Percentiles rank a stretch among this genome's conserved stretches.
These are phyloP conservation scores for Cyphomyrus plagiostoma DNA, from an alignment of 2,113 vertebrate species.

Conservation along the genomic window DNA sequence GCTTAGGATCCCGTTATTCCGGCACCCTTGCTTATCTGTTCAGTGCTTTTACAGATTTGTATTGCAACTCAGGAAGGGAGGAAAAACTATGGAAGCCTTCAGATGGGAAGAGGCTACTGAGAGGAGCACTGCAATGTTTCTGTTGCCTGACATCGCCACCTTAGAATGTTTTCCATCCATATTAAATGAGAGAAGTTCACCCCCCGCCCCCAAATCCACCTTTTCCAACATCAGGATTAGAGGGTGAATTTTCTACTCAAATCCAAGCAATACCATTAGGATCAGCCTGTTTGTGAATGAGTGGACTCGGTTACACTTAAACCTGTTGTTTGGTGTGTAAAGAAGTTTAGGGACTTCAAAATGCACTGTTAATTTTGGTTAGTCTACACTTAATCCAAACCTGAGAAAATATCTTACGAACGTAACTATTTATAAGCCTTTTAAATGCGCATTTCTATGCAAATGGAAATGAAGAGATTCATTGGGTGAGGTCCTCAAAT, in stretches of 20 bases:
- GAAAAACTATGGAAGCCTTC: background rate
- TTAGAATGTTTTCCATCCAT: background rate
- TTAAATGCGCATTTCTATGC: background rate
- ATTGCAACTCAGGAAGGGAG: background rate
- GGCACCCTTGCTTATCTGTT: background rate
- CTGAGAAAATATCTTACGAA: background rate
- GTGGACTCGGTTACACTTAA: background rate
- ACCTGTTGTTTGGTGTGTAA: background rate
- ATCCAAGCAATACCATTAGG: background rate
- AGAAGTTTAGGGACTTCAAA: background rate
- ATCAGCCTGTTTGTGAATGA: background rate
- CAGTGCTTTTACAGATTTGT: background rate
- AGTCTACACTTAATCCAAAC: background rate
- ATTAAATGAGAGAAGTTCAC: background rate
- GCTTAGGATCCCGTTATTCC: background rate
- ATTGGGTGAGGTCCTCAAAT: background rate
- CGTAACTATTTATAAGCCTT: background rate
- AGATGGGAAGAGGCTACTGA: background rate
- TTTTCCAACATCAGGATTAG: background rate
- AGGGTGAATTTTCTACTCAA: background rate
- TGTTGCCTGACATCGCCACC: background rate
- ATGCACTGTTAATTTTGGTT: background rate
- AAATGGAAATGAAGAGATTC: background rate
- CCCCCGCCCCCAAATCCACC: background rate
- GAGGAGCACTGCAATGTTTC: background rate